Percentiles rank a stretch among this genome's conserved stretches.
Conservation (phyloP, 2,797 vertebrate genomes). For the Scarus forsteni region DNA sequence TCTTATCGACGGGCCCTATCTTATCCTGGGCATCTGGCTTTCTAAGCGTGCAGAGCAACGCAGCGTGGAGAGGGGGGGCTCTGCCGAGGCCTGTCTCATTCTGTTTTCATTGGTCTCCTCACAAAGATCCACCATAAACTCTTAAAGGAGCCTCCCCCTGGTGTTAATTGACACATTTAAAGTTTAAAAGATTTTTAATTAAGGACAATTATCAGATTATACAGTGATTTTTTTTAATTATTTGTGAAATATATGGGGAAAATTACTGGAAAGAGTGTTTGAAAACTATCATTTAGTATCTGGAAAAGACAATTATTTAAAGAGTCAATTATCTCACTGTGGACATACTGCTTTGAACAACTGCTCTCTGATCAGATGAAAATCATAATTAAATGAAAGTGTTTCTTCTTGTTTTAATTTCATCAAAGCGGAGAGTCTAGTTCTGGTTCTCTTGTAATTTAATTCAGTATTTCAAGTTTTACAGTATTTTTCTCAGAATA, state of each 20-base stretch:
- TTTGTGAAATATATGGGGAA: constrained; percentile 60
- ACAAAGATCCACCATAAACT: constrained; percentile 50
- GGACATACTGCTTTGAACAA: constrained; percentile 71
- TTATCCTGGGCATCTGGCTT: constrained; percentile 79
- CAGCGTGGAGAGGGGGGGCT: constrained; percentile 34
- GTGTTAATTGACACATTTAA: constrained; percentile 78
- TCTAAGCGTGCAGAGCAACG: constrained; percentile 71
- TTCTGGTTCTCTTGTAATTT: background rate
- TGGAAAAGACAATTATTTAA: constrained; percentile 65
- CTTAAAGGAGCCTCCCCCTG: constrained; percentile 58
- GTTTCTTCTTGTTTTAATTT: constrained; percentile 70
- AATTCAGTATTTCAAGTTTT: background rate
- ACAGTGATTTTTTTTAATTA: constrained; percentile 77
- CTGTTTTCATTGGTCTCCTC: constrained; percentile 48
- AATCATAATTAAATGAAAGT: constrained; percentile 74
- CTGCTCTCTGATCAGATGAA: constrained; percentile 68
- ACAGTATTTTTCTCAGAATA: background rate
- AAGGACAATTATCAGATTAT: constrained; percentile 81
- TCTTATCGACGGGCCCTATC: constrained; percentile 80
- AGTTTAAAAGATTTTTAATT: constrained; percentile 79
- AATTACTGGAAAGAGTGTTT: constrained; percentile 71
- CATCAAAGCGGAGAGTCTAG: constrained; percentile 32
- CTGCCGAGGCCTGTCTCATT: constrained; percentile 46
- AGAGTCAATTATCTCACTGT: constrained; percentile 72
- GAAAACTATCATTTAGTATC: constrained; percentile 55